Evolutionary conservation across 2,888 invertebrate species (phyloP).

Genomic region (Dasysyrphus tricinctus): DNA sequence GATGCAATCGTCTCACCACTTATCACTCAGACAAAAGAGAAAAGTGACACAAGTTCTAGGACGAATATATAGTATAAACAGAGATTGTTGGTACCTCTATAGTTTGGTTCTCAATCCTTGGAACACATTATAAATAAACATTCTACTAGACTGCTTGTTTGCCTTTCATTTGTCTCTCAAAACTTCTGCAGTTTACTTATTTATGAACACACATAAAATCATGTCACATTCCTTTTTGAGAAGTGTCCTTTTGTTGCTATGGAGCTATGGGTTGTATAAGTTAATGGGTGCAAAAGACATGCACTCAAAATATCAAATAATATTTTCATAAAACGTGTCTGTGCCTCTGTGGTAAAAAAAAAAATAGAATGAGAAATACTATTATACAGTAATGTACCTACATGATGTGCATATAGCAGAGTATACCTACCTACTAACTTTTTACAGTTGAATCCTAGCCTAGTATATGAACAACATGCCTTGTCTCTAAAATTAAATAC

Average conservation of each 20-base stretch:
- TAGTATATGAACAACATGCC: neutral
- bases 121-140: constrained; percentile 12
- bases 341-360: neutral
- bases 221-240: constrained; percentile 17
- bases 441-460: neutral
- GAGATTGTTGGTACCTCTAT: constrained; percentile 32
- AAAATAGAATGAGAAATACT: neutral
- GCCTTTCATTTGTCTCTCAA: constrained; percentile 26
- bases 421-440: neutral
- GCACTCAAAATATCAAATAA: constrained; percentile 57
- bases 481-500: constrained; percentile 29
- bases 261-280: constrained; percentile 8
- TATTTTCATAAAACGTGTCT: constrained; percentile 53
- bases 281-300: constrained; percentile 46
- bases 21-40: constrained; percentile 4
- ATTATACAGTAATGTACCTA: neutral
- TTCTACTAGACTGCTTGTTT: constrained; percentile 5
- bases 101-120: constrained; percentile 29
- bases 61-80: constrained; percentile 3
- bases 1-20: constrained; percentile 26
- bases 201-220: constrained; percentile 1
- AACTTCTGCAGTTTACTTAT: constrained; percentile 19
- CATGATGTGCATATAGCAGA: too few species aligned
- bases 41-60: constrained; percentile 26
- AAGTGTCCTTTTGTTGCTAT: constrained; percentile 12